phyloP scores from a whole-genome alignment of 2,113 vertebrate genomes.

The Deroptyus accipitrinus region DNA sequence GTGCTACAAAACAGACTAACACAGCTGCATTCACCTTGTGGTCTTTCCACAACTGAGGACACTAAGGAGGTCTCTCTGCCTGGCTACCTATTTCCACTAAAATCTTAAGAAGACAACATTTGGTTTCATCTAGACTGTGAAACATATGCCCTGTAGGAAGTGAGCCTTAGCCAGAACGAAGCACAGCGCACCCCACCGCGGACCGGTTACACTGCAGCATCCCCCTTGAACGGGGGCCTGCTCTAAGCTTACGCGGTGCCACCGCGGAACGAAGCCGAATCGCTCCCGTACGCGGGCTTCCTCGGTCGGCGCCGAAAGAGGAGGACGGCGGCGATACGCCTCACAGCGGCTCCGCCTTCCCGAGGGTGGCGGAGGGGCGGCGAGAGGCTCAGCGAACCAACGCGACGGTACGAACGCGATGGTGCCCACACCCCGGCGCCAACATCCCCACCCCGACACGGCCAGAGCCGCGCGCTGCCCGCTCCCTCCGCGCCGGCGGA shows the following conservation, averaged over 20 bases:
- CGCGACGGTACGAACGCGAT: background rate
- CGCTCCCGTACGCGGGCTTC: background rate
- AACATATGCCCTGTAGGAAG: background rate
- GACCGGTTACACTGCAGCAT: background rate
- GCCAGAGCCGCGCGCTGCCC: background rate
- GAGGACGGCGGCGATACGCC: accelerated
- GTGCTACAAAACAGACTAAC: background rate
- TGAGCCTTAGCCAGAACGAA: background rate
- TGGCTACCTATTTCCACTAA: background rate
- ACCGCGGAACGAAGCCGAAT: background rate
- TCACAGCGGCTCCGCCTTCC: background rate
- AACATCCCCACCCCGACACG: background rate
- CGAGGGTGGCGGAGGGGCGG: no score
- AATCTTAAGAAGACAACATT: no score
- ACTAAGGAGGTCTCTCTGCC: background rate
- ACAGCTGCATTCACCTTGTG: background rate
- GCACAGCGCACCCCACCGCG: background rate
- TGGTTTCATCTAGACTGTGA: accelerated
- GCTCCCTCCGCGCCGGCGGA: accelerated
- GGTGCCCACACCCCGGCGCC: background rate
- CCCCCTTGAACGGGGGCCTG: background rate
- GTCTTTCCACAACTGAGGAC: background rate
- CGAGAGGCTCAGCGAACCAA: background rate
- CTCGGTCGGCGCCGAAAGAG: background rate
- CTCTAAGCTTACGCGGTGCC: background rate